Evolutionary conservation across 2,888 invertebrate species (phyloP).

Genomic region (Nemotelus pantherinus): DNA sequence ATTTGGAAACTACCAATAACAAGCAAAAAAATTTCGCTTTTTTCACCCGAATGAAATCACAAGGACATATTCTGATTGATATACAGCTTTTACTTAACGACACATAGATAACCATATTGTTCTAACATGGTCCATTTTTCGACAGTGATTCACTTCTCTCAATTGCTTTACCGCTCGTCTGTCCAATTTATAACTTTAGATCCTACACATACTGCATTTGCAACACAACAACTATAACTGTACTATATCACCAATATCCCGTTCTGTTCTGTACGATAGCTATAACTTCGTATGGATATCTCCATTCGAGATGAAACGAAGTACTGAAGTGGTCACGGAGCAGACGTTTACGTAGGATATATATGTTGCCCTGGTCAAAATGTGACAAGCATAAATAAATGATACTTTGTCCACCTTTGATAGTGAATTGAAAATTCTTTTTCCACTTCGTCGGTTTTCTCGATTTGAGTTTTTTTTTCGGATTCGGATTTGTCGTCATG

Average conservation of each 20-base stretch:
- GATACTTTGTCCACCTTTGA: slow-evolving; percentile 21
- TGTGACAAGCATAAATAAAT: slow-evolving; percentile 28
- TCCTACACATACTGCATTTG: too few relatives aligned
- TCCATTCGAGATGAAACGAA: too few relatives aligned
- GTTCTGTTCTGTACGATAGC: too few relatives aligned
- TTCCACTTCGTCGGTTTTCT: not conserved
- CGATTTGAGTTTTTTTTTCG: too few relatives aligned
- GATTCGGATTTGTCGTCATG: too few relatives aligned
- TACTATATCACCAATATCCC: too few relatives aligned
- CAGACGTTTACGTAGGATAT: slow-evolving; percentile 23
- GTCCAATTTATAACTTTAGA: too few relatives aligned
- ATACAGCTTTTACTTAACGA: slow-evolving; percentile 34
- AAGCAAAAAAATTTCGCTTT: not conserved
- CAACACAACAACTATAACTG: too few relatives aligned
- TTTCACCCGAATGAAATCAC: not conserved
- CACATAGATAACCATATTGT: slow-evolving; percentile 38
- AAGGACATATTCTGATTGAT: slow-evolving; percentile 27
- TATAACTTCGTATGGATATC: too few relatives aligned
- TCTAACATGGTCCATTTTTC: slow-evolving; percentile 26
- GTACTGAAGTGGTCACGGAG: not conserved
- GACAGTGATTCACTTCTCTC: slow-evolving; percentile 10
- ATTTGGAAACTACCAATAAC: not conserved
- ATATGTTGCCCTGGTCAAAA: slow-evolving; percentile 4
- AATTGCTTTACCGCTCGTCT: not conserved
- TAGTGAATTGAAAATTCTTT: slow-evolving; percentile 22